Percentiles rank a stretch among this genome's conserved stretches.
Evolutionary conservation across 2,888 invertebrate genomes (phyloP).

Genomic region (Scelioninae gen. 1): DNA sequence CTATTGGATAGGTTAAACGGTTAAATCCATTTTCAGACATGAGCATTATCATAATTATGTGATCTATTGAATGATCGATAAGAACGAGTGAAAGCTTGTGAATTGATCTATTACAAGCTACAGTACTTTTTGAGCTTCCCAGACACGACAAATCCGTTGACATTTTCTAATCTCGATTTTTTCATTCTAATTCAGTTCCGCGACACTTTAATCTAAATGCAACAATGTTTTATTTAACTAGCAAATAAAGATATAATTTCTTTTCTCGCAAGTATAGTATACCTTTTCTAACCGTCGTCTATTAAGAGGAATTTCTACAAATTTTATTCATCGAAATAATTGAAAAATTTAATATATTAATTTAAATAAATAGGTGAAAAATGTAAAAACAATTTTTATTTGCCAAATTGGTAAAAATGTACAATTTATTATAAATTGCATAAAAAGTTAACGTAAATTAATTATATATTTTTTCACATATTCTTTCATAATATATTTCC

Average conservation of each 20-base stretch:
- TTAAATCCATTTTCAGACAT: slow-evolving; percentile 17
- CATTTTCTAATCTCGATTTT: slow-evolving; percentile 38
- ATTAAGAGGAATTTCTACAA: too few relatives aligned
- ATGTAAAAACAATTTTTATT: too few relatives aligned
- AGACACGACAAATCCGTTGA: slow-evolving; percentile 37
- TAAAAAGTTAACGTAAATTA: too few relatives aligned
- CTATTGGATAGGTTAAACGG: slow-evolving; percentile 14
- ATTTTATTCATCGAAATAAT: too few relatives aligned
- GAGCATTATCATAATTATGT: slow-evolving; percentile 52
- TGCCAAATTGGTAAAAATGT: too few relatives aligned
- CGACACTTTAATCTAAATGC: slow-evolving; percentile 10
- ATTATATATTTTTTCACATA: too few relatives aligned
- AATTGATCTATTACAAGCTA: slow-evolving; percentile 58
- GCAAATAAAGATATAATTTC: not conserved
- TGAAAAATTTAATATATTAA: too few relatives aligned
- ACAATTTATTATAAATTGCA: too few relatives aligned
- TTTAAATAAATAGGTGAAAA: too few relatives aligned
- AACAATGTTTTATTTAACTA: not conserved
- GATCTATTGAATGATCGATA: slow-evolving; percentile 53
- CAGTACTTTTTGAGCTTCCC: slow-evolving; percentile 51
- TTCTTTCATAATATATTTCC: too few relatives aligned
- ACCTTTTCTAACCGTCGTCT: too few relatives aligned
- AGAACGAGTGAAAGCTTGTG: slow-evolving; percentile 61
- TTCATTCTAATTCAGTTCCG: slow-evolving; percentile 10
- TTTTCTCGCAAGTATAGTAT: too few relatives aligned